Evolutionary conservation across 2,888 invertebrate genomes (phyloP), one percentile per base, ranked within the genome.

Genomic region (Germaria angustata): DNA sequence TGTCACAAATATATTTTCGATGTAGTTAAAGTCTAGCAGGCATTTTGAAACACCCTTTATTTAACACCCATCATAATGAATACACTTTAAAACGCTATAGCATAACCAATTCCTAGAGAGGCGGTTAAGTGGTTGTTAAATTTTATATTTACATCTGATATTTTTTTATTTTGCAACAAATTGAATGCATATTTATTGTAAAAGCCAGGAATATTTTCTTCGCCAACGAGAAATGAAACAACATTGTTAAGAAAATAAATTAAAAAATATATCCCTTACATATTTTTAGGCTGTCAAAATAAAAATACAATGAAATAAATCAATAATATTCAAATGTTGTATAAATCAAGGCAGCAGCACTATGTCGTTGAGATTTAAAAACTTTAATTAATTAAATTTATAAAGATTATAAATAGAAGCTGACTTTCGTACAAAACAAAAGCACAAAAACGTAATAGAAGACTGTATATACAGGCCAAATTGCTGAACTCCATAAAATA

Each of bases 111-210:
- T 39, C 15, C 46, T 65, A 15, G 41, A 49, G 39, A 55, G 63
- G 44, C 65, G 81, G 63, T 81, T 78, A 81, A 81, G 78, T 78
- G 81, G 63, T 78, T 63, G 69, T 73, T 44, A 78, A 81, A 81
- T 78, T 81, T 77, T 53, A 76, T 51, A 57, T 34, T 36, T 75
- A n/a, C n/a, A n/a, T n/a, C n/a, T n/a, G n/a, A 11, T n/a, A 17
- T 34, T 17, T 11, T 20, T 20, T 24, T 57, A 53, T 75, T 55
- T 11, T 24, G 8, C 46, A 39, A 80, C 32, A 73, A 61, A 65
- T 75, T 61, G 53, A 44, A 68, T 68, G 51, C 51, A 68, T 81
- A 78, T 78, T 65, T 69, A 65, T 69, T 39, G 24, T 49, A 28
- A 28, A 53, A 63, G 41, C 73, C 73, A 78, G 49, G 34, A 65